These are phyloP conservation scores for Stomatorhinus ivindoensis DNA, from an alignment of 2,113 vertebrate genomes.

Conservation along the genomic window DNA sequence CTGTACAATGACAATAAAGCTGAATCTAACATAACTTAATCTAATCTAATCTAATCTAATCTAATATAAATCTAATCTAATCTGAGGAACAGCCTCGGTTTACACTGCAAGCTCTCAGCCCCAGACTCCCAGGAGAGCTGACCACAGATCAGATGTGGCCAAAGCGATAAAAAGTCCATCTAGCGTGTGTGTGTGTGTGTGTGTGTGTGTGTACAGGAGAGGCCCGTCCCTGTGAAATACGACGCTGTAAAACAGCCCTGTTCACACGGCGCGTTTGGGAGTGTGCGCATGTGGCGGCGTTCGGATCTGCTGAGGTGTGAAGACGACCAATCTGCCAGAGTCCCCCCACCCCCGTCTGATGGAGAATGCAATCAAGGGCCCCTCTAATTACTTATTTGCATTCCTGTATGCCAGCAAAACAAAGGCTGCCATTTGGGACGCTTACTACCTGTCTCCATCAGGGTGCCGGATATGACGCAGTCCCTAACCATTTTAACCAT, in stretches of 20 bases:
- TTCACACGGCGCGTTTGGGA: not conserved
- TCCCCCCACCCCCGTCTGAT: not conserved
- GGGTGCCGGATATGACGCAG: not conserved
- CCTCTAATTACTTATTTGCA: not conserved
- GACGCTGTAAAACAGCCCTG: not conserved
- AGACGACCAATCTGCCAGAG: not conserved
- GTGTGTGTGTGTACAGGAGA: not conserved
- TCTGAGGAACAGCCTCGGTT: not conserved
- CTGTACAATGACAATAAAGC: not conserved
- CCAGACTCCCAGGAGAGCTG: not conserved
- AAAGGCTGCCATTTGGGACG: not conserved
- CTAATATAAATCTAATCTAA: not conserved
- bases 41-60: not conserved
- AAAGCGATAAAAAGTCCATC: not conserved
- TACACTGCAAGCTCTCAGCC: not conserved
- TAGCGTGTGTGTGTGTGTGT: not conserved
- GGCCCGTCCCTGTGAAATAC: not conserved
- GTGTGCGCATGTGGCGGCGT: not conserved
- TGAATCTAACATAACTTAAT: not conserved
- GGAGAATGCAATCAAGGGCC: not conserved
- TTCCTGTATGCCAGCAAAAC: not conserved
- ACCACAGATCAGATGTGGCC: not conserved
- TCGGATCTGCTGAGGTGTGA: not conserved
- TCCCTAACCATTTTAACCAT: not conserved
- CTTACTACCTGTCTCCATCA: not conserved